These are phyloP conservation scores for Cordilura impudica DNA, from an alignment of 2,888 invertebrate species.

Conservation along the genomic window DNA sequence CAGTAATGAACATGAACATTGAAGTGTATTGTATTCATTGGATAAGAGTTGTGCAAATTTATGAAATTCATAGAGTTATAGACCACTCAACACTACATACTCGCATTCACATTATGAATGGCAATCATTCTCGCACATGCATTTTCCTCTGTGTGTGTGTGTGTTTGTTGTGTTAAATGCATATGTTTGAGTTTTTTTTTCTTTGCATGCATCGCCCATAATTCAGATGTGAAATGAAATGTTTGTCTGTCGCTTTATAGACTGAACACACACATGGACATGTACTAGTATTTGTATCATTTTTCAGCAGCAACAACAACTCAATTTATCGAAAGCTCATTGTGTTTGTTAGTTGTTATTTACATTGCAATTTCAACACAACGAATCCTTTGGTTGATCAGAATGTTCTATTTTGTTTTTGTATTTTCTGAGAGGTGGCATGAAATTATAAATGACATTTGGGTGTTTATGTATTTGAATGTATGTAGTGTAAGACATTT, in stretches of 20 bases:
- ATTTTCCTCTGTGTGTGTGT: conserved; percentile 1
- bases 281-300: conserved; percentile 7
- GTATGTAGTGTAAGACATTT: background rate
- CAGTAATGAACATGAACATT: conserved; percentile 23
- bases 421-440: conserved; percentile 27
- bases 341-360: conserved; percentile 39
- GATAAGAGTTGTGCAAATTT: conserved; percentile 31
- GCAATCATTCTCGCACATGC: conserved; percentile 3
- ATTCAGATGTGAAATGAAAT: too few relatives aligned
- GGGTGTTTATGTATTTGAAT: background rate
- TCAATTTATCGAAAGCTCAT: conserved; percentile 53
- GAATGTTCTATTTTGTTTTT: conserved; percentile 20
- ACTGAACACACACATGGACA: too few relatives aligned
- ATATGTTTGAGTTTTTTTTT: conserved; percentile 32
- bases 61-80: conserved; percentile 33
- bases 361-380: conserved; percentile 55
- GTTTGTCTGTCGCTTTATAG: background rate
- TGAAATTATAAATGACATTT: conserved; percentile 46
- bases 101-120: background rate
- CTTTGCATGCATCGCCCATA: conserved; percentile 41
- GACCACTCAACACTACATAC: conserved; percentile 4
- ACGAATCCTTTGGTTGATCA: conserved; percentile 2
- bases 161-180: conserved; percentile 12
- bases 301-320: conserved; percentile 40
- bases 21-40: conserved; percentile 48